phyloP scores from a whole-genome alignment of 2,113 vertebrate genomes.

The Phrynosoma platyrhinos region DNA sequence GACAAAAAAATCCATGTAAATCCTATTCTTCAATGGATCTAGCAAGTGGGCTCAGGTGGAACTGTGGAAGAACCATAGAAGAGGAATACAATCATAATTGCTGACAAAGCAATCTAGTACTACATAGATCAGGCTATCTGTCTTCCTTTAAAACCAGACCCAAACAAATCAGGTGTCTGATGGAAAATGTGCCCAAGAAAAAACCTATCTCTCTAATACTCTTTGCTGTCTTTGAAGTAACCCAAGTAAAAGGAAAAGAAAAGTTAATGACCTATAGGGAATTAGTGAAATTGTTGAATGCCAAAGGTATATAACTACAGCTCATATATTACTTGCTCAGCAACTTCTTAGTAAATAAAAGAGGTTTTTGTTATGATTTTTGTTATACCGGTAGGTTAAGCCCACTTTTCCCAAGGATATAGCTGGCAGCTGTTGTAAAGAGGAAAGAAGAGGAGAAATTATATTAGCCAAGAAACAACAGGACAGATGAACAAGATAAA shows the following conservation, averaged over 20 bases:
- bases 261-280: not conserved
- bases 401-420: conserved; percentile 18
- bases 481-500: conserved; percentile 68
- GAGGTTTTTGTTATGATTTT: conserved; percentile 15
- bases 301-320: not conserved
- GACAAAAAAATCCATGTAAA: too few species aligned
- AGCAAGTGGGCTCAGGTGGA: not conserved
- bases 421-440: conserved; percentile 1
- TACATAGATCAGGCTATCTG: not conserved
- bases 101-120: not conserved
- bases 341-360: conserved; percentile 24
- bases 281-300: conserved; percentile 3
- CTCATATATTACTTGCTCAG: not conserved
- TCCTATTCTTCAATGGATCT: too few species aligned
- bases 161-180: not conserved
- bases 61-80: not conserved
- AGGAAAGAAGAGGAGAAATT: not conserved
- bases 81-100: not conserved
- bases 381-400: conserved; percentile 10
- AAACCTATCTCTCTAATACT: not conserved
- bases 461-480: not conserved
- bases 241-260: not conserved
- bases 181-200: not conserved
- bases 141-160: not conserved
- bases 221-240: conserved; percentile 6